Conservation (phyloP, 2,888 invertebrate species). For the Podabrus alpinus region DNA sequence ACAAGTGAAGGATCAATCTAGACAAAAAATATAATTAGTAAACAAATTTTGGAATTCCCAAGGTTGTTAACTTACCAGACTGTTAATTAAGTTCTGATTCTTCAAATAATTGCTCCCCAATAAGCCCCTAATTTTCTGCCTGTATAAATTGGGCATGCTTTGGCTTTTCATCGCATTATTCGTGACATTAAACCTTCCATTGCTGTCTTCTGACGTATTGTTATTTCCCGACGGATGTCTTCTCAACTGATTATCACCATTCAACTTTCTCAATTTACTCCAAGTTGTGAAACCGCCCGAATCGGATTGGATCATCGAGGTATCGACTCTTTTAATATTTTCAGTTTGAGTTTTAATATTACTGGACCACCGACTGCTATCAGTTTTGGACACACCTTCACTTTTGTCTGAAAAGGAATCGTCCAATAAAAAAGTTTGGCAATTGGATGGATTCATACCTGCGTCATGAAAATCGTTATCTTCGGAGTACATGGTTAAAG, state of each 20-base stretch:
- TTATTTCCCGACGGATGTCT: constrained; percentile 75
- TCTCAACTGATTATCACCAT: constrained; percentile 65
- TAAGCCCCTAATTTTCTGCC: constrained; percentile 60
- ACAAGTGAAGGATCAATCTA: constrained; percentile 48
- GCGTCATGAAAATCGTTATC: constrained; percentile 72
- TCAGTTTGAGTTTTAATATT: constrained; percentile 41
- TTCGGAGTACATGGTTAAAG: constrained; percentile 81
- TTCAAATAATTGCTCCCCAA: constrained; percentile 59
- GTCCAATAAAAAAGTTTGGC: background rate
- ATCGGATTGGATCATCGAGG: constrained; percentile 80
- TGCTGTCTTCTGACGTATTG: constrained; percentile 59
- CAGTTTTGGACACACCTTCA: constrained; percentile 41
- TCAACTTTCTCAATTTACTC: constrained; percentile 81
- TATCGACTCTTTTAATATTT: constrained; percentile 31
- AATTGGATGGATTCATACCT: constrained; percentile 39
- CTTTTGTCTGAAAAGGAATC: constrained; percentile 43
- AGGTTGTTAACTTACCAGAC: constrained; percentile 63
- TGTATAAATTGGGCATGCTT: constrained; percentile 77
- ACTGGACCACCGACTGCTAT: constrained; percentile 47
- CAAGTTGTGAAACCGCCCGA: constrained; percentile 83
- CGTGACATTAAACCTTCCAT: constrained; percentile 62
- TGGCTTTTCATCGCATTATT: constrained; percentile 70
- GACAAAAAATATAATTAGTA: constrained; percentile 19
- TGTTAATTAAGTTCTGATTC: constrained; percentile 63
- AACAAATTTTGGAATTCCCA: background rate